Evolutionary conservation across 2,888 invertebrate species (phyloP), one percentile per base, ranked within the genome.

Genomic region (Chymomyza procnemis): DNA sequence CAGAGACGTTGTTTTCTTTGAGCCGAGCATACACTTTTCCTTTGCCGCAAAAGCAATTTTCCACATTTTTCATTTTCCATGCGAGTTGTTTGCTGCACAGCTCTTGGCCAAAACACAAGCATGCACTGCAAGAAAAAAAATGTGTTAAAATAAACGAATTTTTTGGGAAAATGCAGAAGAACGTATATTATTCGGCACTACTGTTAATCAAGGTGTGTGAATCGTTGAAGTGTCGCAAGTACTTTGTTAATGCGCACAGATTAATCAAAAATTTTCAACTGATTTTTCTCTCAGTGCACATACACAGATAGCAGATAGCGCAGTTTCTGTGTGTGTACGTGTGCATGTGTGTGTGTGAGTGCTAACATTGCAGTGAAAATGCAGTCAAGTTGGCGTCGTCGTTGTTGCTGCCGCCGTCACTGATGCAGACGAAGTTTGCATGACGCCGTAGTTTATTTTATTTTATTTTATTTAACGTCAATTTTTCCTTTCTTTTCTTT

Each of bases 401-500:
- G 84, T 48, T 48, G 48, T 12, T n/a, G 48, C 4, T 48, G 16
- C 19, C 18, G 50, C 50, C 19, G 16, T 50, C 19, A 50, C 76
- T 71, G 73, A 69, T 74, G 79, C 79, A 86, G 87, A 84, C 85
- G 66, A 84, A 80, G 84, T 86, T 81, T 78, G 85, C 85, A 80
- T 81, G 84, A 76, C 84, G 79, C 73, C 71, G 84, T 78, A 72
- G 64, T 76, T 80, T 78, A 78, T 80, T 85, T 76, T 67, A 74
- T 80, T 85, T 76, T 67, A 74, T 84, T 78, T 83, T 80, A 78
- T 75, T 73, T 78, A 66, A 67, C 78, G 75, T 63, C 56, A 50
- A 52, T 59, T 64, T 55, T 65, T n/a, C n/a, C n/a, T n/a, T n/a
- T n/a, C n/a, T 22, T 30, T 48, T 47, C 19, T 59, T 41, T n/a